Conservation (phyloP, 2,797 vertebrate species). For the Malurus leucopterus region DNA sequence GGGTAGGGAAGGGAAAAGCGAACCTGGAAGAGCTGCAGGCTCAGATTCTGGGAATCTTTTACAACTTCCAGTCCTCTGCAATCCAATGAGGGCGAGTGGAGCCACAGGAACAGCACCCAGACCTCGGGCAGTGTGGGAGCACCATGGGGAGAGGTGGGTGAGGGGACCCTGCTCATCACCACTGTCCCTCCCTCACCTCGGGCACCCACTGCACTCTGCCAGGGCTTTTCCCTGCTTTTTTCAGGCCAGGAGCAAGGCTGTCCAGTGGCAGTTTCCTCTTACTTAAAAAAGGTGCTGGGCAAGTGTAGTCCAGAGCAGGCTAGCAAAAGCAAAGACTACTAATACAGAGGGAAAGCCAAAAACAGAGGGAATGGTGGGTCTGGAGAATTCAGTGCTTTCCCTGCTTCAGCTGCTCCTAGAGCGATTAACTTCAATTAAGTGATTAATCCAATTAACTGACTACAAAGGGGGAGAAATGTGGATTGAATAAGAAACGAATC, state of each 20-base stretch:
- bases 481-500: background rate
- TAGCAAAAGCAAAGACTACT: background rate
- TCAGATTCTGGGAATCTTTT: background rate
- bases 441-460: conserved; percentile 49
- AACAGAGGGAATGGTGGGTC: background rate
- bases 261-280: background rate
- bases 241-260: background rate
- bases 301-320: background rate
- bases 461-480: conserved; percentile 36
- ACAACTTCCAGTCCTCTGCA: background rate
- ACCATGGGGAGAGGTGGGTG: rapidly evolving
- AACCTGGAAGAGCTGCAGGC: background rate
- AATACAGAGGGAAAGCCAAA: background rate
- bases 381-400: background rate
- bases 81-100: background rate
- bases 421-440: conserved; percentile 17
- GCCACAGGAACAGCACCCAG: background rate
- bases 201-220: background rate
- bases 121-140: background rate
- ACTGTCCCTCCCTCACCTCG: rapidly evolving
- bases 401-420: background rate
- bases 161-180: background rate
- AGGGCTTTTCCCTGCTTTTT: background rate
- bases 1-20: background rate
- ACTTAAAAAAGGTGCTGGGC: background rate